Base-by-base conservation (phyloP, 2,888 invertebrate genomes). In the Achlya flavicornis region DNA sequence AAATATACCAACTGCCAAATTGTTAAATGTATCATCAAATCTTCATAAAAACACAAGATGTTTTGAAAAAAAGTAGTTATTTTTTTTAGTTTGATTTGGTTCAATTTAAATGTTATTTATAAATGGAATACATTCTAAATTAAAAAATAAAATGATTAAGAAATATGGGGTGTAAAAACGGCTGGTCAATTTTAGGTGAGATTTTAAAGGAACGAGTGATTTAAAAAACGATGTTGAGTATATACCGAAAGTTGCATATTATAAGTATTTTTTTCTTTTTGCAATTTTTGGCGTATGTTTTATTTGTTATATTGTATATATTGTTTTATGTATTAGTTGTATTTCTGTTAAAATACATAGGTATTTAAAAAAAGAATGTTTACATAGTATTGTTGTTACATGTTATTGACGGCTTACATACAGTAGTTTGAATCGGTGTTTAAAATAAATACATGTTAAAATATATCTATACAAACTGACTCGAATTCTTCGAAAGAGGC, bases 181-280 rank as follows among this genome's bases (percentile, higher is more conserved):
- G 85, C 77, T 81, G 88, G 90, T 91, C 90, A 90, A 90, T 90
- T 90, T 86, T 89, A 90, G 87, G 83, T 69, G 82, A 77, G 84
- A 72, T 72, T 74, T 64, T 70, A 72, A 74, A 61, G 57, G 64
- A 64, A 63, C 53, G 57, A 5, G 64, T 63, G 61, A 64, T 61
- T 35, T 57, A 63, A 64, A 63, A 61, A 57, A 61, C 0, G 6
- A n/a, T 14, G 43, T 46, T 46, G 16, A 48, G 26, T 26, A 26
- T 26, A 2, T 8, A 16, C 48, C 16, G 62, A 41, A 63, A 43
- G 46, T 38, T 64, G 67, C 61, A 19, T 59, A 60, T 64, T 61
- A 57, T 61, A 61, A 61, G 58, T 53, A 59, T 60, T 64, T 63
- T n/a, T 60, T 61, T 38, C 61, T 64, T 35, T 41, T 59, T 61